Evolutionary conservation across 2,797 vertebrate species (phyloP), one percentile per base, ranked within the genome.

Genomic region (Pristis pectinata): DNA sequence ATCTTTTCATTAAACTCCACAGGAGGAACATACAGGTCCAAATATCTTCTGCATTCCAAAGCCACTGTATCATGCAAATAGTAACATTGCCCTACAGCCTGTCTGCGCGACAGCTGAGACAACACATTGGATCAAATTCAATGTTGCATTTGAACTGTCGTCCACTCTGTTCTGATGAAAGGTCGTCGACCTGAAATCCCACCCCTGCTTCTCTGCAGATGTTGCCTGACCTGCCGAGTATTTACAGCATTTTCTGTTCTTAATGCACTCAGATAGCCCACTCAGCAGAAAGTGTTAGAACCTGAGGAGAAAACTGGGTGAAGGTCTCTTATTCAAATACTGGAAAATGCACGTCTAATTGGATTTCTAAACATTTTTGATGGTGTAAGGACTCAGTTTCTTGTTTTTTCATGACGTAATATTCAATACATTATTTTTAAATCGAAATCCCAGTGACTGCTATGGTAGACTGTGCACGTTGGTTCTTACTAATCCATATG

Each of bases 61-160:
- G 41, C 53, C 44, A 56, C 92, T 94, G 41, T 53, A 94, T 76
- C 64, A 94, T 72, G 24, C 70, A 94, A 94, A 53, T 94, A 49
- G 30, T 5, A 94, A 76, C 49, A 1, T 76, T 53, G 27, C 37
- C 15, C 19, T 53, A 7, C 91, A 53, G 92, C 24, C 41, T 53
- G 92, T 49, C 24, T 53, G 44, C 22, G 44, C 1, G 17, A 56
- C 92, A 94, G 92, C 92, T 94, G 92, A 76, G 49, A 53, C 44
- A 53, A 94, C 70, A 94, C 27, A 17, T 1, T 53, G 19, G 37
- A 70, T 9, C 59, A 27, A 41, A 92, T 92, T 64, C 89, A 34
- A 11, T n/a, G 70, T 7, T 94, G 94, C 67, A 53, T 41, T 76
- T 67, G 11, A 56, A 22, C 92, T 74, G 27, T 76, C 27, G 76